A percentile compares a stretch with the other conserved stretches of the same genome.
Evolutionary conservation across 2,888 invertebrate genomes (phyloP).

Genomic region (Acronicta aceris): DNA sequence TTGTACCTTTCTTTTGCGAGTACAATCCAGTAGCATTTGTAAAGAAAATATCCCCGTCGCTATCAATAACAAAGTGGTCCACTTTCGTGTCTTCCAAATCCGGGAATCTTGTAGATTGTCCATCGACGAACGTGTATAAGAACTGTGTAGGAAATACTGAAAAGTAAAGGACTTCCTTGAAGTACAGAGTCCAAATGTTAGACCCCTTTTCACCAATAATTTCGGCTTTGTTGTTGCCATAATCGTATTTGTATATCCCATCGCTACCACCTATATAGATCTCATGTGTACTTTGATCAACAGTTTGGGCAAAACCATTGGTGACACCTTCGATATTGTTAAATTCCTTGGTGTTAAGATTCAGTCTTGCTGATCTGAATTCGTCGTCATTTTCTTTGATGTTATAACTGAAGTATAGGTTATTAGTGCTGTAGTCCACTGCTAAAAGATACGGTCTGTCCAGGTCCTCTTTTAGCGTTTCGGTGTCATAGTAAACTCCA

Average conservation of each 20-base stretch:
- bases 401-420: slow-evolving; percentile 77
- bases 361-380: slow-evolving; percentile 70
- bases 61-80: slow-evolving; percentile 75
- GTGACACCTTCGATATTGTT: slow-evolving; percentile 65
- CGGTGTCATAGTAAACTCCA: slow-evolving; percentile 66
- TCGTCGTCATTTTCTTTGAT: slow-evolving; percentile 61
- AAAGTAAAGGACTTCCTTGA: slow-evolving; percentile 73
- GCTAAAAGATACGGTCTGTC: slow-evolving; percentile 75
- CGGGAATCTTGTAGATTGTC: slow-evolving; percentile 62
- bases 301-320: slow-evolving; percentile 77
- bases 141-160: slow-evolving; percentile 75
- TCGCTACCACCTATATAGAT: slow-evolving; percentile 76
- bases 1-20: slow-evolving; percentile 71
- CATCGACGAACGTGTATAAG: slow-evolving; percentile 67
- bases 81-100: slow-evolving; percentile 81
- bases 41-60: slow-evolving; percentile 70
- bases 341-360: slow-evolving; percentile 73
- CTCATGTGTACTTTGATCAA: slow-evolving; percentile 69
- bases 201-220: slow-evolving; percentile 62
- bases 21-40: slow-evolving; percentile 76
- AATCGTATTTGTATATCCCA: slow-evolving; percentile 77
- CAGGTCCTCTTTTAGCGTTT: slow-evolving; percentile 66
- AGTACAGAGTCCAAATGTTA: slow-evolving; percentile 77
- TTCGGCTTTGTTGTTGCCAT: slow-evolving; percentile 66
- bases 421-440: slow-evolving; percentile 72